Conservation (phyloP, 2,797 vertebrate species). For the Benthosema pterotum region DNA sequence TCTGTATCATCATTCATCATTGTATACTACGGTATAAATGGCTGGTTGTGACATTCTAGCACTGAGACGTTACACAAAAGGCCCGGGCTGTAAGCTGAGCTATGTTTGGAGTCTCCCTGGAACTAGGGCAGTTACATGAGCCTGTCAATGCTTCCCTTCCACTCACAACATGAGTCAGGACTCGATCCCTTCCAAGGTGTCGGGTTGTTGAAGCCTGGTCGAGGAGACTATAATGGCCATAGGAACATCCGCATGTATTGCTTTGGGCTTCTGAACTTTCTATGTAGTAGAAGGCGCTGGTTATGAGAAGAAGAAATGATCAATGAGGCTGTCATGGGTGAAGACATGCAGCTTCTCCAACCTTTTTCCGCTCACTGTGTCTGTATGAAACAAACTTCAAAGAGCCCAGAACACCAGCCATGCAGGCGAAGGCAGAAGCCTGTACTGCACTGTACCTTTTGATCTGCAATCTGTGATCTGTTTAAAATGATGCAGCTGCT, state of each 20-base stretch:
- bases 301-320: not conserved
- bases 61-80: constrained; percentile 10
- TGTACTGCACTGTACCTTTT: constrained; percentile 20
- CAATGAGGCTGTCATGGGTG: not conserved
- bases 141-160: constrained; percentile 16
- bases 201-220: constrained; percentile 1
- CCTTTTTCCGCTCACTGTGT: constrained; percentile 15
- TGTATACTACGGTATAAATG: constrained; percentile 2
- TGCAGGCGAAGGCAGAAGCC: constrained; percentile 10
- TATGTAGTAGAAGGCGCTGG: not conserved
- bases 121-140: constrained; percentile 30
- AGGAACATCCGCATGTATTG: not conserved
- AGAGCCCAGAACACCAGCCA: constrained; percentile 29
- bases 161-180: constrained; percentile 12
- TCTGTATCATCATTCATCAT: not conserved
- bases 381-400: constrained; percentile 42
- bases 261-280: not conserved
- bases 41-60: not conserved
- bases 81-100: constrained; percentile 8
- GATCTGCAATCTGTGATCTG: constrained; percentile 35
- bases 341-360: constrained; percentile 16
- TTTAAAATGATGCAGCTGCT: constrained; percentile 46
- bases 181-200: not conserved
- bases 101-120: constrained; percentile 48
- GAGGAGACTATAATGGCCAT: not conserved